Conservation (phyloP, 2,888 invertebrate genomes). For the Tetropium fuscum region DNA sequence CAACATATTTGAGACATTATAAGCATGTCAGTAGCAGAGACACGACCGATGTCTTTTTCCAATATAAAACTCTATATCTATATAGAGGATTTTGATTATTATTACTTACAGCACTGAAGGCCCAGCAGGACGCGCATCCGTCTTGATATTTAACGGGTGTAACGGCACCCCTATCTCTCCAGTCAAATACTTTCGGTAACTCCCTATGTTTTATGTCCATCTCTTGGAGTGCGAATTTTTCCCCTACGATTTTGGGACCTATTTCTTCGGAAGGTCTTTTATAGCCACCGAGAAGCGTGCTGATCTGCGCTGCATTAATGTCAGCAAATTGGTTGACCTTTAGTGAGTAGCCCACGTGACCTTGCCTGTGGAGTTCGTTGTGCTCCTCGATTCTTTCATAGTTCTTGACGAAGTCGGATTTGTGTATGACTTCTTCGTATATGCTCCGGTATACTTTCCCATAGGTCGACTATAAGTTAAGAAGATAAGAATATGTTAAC, state of each 20-base stretch:
- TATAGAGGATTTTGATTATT: no score
- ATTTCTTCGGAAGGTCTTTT: background rate
- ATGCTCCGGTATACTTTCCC: background rate
- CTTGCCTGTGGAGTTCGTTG: background rate
- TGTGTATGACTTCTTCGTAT: background rate
- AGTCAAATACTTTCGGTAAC: conserved; percentile 33
- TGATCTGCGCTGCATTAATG: background rate
- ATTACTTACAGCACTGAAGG: conserved; percentile 42
- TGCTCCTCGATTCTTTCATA: background rate
- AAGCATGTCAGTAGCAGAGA: no score
- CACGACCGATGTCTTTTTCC: no score
- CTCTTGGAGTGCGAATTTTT: no score
- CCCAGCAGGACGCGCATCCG: conserved; percentile 38
- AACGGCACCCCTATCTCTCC: conserved; percentile 33
- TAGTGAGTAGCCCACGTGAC: background rate
- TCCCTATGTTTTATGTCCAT: no score
- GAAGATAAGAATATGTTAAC: no score
- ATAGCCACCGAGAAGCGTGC: background rate
- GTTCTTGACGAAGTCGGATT: background rate
- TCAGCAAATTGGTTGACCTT: background rate
- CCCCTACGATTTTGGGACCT: no score
- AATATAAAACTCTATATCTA: no score
- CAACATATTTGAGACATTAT: no score
- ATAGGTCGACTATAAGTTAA: no score
- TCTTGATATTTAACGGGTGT: conserved; percentile 39